Base-by-base conservation (phyloP, 2,888 invertebrate genomes). In the Synanthedon vespiformis region DNA sequence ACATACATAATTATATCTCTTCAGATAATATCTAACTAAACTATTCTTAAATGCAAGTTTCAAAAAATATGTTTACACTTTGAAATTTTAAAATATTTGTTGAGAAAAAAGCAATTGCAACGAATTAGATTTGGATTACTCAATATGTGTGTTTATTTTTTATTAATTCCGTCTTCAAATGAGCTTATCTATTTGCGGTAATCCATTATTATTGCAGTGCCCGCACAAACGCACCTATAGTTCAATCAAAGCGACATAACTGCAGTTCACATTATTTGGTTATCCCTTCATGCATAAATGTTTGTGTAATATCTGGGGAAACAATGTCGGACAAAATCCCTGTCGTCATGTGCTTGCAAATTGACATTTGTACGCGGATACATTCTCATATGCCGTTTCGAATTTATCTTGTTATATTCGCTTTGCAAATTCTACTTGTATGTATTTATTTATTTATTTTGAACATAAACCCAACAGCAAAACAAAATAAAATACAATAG, bases 261-360 rank as follows among this genome's bases (percentile, higher is more conserved):
- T 74, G 67, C 70, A 65, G 68, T 71, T 44, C 72, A 74, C 75
- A 78, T 76, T 34, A 34, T 34, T 44, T 44, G n/a, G 44, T 44
- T 44, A 44, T 82, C 78, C 81, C 74, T 77, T 78, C 78, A 84
- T 81, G 82, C 80, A 80, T 84, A 82, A 82, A 82, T 82, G 81
- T 82, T 81, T 82, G 74, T 76, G 72, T 81, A 80, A 81, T 82
- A 74, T 80, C 80, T 82, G n/a, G n/a, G 22, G 44, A 44, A 44
- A 8, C 75, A 66, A 68, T 76, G 73, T 72, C 77, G 70, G 34
- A 44, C 44, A 44, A 44, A 13, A 44, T 44, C 44, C 13, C n/a
- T 44, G 14, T 44, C 44, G 14, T n/a, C 8, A 3, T 44, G n/a
- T 44, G 44, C 44, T 44, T 44, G 11, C 14, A 14, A 44, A 44